Conservation (phyloP, 2,113 vertebrate genomes). For the Grammomys surdaster region DNA sequence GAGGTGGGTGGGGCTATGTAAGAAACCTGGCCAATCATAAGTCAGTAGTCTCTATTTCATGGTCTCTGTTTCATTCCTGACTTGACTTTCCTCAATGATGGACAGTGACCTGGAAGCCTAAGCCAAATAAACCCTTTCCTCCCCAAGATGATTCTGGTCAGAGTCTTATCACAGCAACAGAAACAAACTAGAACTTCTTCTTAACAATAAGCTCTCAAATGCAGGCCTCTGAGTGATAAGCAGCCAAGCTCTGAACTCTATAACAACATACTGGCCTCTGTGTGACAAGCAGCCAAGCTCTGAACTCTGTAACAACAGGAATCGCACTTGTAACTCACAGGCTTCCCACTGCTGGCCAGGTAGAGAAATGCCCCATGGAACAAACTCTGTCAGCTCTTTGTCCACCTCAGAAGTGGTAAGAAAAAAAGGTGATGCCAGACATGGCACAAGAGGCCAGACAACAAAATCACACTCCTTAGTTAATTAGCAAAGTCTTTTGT, state of each 20-base stretch:
- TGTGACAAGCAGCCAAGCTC: no score
- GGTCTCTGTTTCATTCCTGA: background rate
- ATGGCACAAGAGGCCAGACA: background rate
- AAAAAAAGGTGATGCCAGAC: background rate
- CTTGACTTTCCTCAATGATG: background rate
- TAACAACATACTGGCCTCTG: no score
- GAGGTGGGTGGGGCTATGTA: no score
- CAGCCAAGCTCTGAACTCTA: background rate
- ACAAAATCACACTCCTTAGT: background rate
- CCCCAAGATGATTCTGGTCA: background rate
- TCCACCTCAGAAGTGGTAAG: background rate
- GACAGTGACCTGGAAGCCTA: background rate
- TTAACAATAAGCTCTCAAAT: background rate
- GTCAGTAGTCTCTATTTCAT: no score
- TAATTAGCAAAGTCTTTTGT: background rate
- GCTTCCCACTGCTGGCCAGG: background rate
- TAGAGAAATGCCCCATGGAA: no score
- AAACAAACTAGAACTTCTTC: background rate
- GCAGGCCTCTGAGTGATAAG: background rate
- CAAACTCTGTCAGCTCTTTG: background rate
- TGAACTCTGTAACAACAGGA: no score
- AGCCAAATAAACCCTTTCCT: background rate
- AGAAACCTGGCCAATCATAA: no score
- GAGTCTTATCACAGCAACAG: background rate
- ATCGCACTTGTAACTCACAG: background rate